Percentiles rank a stretch among this genome's conserved stretches.
These are phyloP conservation scores for Rhynchomys soricoides DNA, from an alignment of 2,113 vertebrate genomes.

Conservation along the genomic window DNA sequence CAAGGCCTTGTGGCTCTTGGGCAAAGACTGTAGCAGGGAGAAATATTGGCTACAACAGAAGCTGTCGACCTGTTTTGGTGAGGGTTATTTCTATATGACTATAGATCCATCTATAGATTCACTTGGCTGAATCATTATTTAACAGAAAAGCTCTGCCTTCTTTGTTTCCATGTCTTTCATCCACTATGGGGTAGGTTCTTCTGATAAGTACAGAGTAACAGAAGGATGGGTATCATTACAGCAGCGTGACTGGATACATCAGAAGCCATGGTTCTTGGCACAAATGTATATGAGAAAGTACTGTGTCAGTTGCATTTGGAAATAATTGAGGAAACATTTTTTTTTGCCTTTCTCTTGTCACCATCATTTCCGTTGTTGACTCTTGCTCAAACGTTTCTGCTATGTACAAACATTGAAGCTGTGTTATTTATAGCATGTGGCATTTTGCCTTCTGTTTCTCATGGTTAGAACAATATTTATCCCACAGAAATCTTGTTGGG, in stretches of 20 bases:
- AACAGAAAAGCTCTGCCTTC: not conserved
- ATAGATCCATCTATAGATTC: not conserved
- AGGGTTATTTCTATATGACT: not conserved
- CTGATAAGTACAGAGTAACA: not conserved
- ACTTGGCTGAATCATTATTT: not conserved
- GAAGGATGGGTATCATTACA: not conserved
- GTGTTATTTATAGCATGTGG: not conserved
- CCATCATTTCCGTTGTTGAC: not conserved
- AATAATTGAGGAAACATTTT: not conserved
- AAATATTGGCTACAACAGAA: not conserved
- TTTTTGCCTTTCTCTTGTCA: not conserved
- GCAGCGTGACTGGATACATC: not conserved
- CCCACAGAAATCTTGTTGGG: not conserved
- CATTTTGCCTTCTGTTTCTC: not conserved
- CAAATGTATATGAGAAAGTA: not conserved
- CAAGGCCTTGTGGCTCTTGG: not conserved
- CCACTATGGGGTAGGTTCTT: not conserved
- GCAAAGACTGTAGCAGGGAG: not conserved
- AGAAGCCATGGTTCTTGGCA: not conserved
- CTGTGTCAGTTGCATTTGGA: not conserved
- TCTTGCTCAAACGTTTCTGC: not conserved
- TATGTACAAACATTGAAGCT: conserved; percentile 7
- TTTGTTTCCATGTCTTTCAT: not conserved
- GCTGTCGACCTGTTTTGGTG: not conserved
- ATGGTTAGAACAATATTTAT: not conserved